These are phyloP conservation scores for Chloroclysta siterata DNA, from an alignment of 2,888 invertebrate genomes.

Conservation along the genomic window DNA sequence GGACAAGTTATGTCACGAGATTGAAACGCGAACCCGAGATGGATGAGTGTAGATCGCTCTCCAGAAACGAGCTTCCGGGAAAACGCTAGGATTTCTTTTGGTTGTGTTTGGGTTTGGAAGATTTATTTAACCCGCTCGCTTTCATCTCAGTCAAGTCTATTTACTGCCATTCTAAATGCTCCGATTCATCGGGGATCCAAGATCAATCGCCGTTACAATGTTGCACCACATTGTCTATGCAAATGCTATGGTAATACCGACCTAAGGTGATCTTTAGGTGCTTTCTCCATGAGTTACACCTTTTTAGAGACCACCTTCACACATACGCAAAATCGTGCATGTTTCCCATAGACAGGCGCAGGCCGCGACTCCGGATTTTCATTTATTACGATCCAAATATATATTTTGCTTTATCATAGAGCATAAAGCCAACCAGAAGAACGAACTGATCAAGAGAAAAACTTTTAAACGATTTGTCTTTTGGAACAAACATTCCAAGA, in stretches of 20 bases:
- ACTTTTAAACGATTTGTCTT: no score
- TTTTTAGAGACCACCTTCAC: background rate
- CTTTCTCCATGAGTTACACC: background rate
- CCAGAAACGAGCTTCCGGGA: constrained; percentile 37
- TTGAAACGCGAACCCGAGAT: constrained; percentile 53
- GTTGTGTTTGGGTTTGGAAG: constrained; percentile 9
- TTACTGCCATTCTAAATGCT: background rate
- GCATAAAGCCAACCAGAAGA: no score
- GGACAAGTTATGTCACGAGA: constrained; percentile 63
- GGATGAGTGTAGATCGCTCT: constrained; percentile 50
- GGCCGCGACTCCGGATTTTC: no score
- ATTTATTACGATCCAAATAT: no score
- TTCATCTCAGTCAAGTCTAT: background rate
- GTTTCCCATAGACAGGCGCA: no score
- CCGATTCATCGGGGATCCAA: background rate
- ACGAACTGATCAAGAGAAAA: no score
- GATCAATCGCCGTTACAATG: no score
- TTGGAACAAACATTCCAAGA: background rate
- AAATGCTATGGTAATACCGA: background rate
- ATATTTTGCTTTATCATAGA: no score
- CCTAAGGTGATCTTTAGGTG: background rate
- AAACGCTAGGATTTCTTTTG: constrained; percentile 17
- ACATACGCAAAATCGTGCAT: no score
- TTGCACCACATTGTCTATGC: background rate
- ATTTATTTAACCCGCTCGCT: constrained; percentile 2